phyloP scores from a whole-genome alignment of 2,113 vertebrate species.

The Rhinoptilus africanus region DNA sequence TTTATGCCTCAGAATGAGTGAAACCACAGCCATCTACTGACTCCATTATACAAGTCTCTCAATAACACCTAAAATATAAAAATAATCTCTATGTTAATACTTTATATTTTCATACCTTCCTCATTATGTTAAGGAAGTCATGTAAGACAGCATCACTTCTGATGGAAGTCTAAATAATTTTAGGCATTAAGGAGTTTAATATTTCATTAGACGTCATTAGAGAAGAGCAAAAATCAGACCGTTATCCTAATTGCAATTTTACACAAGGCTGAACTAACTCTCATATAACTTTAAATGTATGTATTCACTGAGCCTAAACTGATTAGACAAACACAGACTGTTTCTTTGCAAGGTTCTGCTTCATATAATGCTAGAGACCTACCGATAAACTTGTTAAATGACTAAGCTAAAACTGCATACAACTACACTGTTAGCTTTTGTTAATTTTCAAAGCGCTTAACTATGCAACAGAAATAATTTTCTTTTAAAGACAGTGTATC shows the following conservation, averaged over 20 bases:
- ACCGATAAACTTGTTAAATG: neutral
- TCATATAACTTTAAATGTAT: neutral
- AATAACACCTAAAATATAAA: neutral
- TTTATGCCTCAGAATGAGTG: neutral
- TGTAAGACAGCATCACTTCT: neutral
- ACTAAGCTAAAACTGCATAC: neutral
- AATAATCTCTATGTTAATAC: neutral
- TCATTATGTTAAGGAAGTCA: neutral
- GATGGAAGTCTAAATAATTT: neutral
- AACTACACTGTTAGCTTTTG: neutral
- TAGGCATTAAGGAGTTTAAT: neutral
- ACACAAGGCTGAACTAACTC: neutral
- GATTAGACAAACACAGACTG: neutral
- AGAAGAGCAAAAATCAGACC: neutral
- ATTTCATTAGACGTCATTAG: neutral
- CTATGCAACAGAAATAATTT: accelerated
- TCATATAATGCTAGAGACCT: neutral
- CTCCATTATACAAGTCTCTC: neutral
- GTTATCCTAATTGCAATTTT: neutral
- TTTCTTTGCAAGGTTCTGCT: neutral
- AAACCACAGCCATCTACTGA: neutral
- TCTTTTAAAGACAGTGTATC: neutral
- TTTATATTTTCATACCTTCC: neutral
- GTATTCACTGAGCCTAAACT: neutral
- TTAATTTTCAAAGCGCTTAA: neutral